phyloP scores from a whole-genome alignment of 2,797 vertebrate species.

The Simalia tracyae region DNA sequence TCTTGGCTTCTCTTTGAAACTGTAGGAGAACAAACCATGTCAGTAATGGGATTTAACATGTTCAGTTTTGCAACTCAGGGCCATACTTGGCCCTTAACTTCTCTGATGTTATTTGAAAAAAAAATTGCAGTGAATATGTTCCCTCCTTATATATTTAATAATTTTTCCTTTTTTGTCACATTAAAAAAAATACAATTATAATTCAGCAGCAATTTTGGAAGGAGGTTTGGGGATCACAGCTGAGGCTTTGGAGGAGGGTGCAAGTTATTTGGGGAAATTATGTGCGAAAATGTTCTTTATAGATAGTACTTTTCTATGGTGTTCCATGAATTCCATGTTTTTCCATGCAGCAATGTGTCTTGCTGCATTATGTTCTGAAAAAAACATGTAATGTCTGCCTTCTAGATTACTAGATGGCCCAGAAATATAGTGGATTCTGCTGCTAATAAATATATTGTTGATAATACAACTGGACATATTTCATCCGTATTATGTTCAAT shows the following conservation, averaged over 20 bases:
- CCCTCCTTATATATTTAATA: neutral
- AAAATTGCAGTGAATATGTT: neutral
- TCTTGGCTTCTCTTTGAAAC: neutral
- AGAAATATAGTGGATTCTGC: neutral
- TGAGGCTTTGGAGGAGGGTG: neutral
- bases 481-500: neutral
- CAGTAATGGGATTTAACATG: neutral
- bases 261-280: neutral
- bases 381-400: neutral
- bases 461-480: neutral
- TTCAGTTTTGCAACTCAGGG: neutral
- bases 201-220: neutral
- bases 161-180: neutral
- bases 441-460: conserved; percentile 24
- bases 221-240: neutral
- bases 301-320: neutral
- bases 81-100: neutral
- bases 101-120: neutral
- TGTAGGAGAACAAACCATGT: neutral
- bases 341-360: neutral
- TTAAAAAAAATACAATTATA: neutral
- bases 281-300: neutral
- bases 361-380: neutral
- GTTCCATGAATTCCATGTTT: neutral
- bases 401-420: conserved; percentile 14